Evolutionary conservation across 2,888 invertebrate species (phyloP), one percentile per base, ranked within the genome.

Genomic region (Chymomyza fuscimana): DNA sequence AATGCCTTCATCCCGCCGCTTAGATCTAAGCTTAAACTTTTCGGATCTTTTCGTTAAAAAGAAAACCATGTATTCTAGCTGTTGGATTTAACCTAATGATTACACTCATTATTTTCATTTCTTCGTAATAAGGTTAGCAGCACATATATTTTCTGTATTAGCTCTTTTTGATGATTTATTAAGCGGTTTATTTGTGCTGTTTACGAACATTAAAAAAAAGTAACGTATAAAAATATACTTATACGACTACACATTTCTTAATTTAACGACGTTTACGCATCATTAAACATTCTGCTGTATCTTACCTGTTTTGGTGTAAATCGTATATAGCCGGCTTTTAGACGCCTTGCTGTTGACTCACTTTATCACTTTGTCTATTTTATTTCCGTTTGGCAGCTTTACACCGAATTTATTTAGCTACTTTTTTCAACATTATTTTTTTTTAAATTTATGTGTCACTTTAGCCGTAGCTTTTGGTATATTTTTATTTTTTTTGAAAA

Each of bases 401-500:
- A 46, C 40, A 46, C 32, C 59, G 10, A 10, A 22, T n/a, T 59
- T 59, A 59, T 12, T 29, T 25, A 5, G 16, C 32, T 32, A 32
- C 10, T 15, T 59, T 56, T 4, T 25, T 25, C 1, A 4, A 25
- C 4, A 4, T 25, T 25, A 4, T 25, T 22, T 22, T n/a, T 25
- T 4, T 25, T n/a, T n/a, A n/a, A 59, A 19, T 29, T 25, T 25
- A 29, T 59, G 32, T 36, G 29, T 56, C 59, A 59, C 15, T 59
- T 59, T 16, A 29, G 22, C 15, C 16, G n/a, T 62, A n/a, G 19
- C n/a, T 5, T n/a, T 32, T 62, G 12, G 1, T 40, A 19, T 15
- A 40, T 62, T 16, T 40, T 0, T 51, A 9, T 16, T 51, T 51
- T 5, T 15, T 51, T 58, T 56, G 6, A 22, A 66, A 72, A 82